Conservation (phyloP, 2,797 vertebrate genomes). For the Arctocebus calabarensis region DNA sequence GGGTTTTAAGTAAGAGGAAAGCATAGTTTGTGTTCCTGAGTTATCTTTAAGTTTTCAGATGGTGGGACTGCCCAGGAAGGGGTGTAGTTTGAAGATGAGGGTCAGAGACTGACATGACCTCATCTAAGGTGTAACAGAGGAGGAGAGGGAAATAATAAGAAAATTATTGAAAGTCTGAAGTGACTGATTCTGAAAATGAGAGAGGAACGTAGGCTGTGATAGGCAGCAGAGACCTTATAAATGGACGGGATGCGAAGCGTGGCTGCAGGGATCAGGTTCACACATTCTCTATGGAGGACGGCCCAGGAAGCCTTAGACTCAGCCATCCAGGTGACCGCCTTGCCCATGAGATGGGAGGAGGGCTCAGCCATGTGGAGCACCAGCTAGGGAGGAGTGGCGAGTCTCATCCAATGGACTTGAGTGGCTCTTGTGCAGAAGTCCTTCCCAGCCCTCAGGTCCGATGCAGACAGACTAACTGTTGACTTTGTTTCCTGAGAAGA, state of each 20-base stretch:
- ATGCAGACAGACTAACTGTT: not conserved
- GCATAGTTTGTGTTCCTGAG: conserved; percentile 13
- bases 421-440: not conserved
- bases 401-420: not conserved
- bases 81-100: not conserved
- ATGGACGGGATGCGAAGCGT: not conserved
- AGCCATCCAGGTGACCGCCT: not conserved
- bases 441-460: not conserved
- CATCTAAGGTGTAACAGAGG: not conserved
- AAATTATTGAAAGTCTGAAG: not conserved
- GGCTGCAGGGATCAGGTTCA: not conserved
- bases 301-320: not conserved
- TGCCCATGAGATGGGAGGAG: not conserved
- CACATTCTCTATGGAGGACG: not conserved
- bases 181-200: not conserved
- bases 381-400: not conserved
- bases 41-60: not conserved
- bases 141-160: not conserved
- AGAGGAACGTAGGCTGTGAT: not conserved
- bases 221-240: not conserved
- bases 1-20: not conserved
- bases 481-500: not conserved
- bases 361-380: not conserved
- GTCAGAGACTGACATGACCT: not conserved
- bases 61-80: not conserved